Evolutionary conservation across 2,797 vertebrate species (phyloP).

Genomic region (Protosalanx chinensis): DNA sequence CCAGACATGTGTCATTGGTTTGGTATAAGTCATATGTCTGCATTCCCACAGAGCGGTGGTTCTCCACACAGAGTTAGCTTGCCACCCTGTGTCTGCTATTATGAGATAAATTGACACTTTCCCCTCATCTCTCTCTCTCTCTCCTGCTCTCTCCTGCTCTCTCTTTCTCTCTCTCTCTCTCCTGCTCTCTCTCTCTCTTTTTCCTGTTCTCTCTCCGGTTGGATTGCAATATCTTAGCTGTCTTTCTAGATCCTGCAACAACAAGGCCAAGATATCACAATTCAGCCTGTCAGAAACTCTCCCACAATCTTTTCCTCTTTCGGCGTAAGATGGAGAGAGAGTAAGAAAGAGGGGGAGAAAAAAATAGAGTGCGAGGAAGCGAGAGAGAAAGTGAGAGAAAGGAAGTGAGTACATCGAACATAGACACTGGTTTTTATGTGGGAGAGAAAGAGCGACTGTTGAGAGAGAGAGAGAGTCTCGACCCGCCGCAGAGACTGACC

Average conservation of each 20-base stretch:
- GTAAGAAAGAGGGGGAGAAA: background rate
- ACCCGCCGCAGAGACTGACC: background rate
- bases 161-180: constrained; percentile 4
- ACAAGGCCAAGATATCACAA: background rate
- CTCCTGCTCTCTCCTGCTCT: background rate
- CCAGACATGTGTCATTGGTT: constrained; percentile 40
- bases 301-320: background rate
- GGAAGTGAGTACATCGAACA: background rate
- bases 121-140: background rate
- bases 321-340: background rate
- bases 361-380: too few species aligned
- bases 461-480: background rate
- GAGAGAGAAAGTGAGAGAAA: background rate
- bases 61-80: constrained; percentile 14
- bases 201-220: background rate
- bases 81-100: constrained; percentile 37
- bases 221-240: background rate
- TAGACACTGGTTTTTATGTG: background rate
- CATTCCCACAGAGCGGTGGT: constrained; percentile 23
- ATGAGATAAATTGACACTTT: constrained; percentile 8
- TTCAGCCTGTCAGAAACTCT: background rate
- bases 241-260: background rate
- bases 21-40: constrained; percentile 15
- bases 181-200: too few species aligned
- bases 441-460: background rate